Evolutionary conservation across 1,140 invertebrate species (phyloP).

Genomic region (Calephelis nemesis): DNA sequence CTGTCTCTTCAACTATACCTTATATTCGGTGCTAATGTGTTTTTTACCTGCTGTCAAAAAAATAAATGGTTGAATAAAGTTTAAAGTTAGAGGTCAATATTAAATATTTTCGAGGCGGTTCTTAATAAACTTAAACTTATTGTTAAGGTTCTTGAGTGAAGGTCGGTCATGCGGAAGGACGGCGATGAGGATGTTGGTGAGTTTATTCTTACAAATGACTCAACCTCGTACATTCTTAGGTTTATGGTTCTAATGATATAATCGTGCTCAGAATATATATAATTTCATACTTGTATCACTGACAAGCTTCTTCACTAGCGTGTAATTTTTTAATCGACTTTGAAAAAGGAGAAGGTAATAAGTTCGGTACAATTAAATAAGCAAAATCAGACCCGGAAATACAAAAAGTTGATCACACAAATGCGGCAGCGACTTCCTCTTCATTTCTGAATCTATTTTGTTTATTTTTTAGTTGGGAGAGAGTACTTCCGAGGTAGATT

Average conservation of each 20-base stretch:
- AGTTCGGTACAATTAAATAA: no score
- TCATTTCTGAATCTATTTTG: no score
- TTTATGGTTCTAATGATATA: conserved; percentile 34
- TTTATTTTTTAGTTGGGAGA: no score
- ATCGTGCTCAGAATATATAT: conserved; percentile 36
- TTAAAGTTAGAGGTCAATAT: not conserved
- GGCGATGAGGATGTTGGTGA: conserved; percentile 31
- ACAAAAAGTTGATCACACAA: no score
- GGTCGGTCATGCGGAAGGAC: conserved; percentile 42
- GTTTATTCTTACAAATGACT: conserved; percentile 30
- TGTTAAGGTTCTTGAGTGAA: conserved; percentile 36
- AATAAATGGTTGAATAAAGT: not conserved
- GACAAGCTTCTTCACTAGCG: not conserved
- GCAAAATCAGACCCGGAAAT: no score
- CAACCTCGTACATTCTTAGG: conserved; percentile 41
- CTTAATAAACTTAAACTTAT: not conserved
- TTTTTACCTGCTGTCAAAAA: no score
- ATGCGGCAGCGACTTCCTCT: no score
- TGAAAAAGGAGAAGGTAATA: no score
- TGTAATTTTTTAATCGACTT: no score
- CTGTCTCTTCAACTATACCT: no score
- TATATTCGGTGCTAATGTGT: no score
- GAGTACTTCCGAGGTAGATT: no score
- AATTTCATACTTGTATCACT: not conserved
- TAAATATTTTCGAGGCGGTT: not conserved